phyloP scores from a whole-genome alignment of 2,113 vertebrate genomes.

The Prietella phreatophila region DNA sequence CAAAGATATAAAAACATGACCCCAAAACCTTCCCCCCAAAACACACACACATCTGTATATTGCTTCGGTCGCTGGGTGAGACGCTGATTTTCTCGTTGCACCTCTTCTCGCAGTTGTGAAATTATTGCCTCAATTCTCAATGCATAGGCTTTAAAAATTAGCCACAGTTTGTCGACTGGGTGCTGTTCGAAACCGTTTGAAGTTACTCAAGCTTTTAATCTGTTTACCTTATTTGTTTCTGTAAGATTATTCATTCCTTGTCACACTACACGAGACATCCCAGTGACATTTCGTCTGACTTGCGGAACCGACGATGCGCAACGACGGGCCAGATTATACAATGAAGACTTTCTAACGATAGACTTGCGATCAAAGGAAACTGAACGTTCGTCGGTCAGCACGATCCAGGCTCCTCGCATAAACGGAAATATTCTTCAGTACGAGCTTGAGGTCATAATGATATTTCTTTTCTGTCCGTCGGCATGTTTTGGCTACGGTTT shows the following conservation, averaged over 20 bases:
- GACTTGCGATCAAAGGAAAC: not conserved
- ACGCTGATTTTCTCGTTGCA: slow-evolving; percentile 47
- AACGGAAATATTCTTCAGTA: not conserved
- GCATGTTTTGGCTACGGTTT: not conserved
- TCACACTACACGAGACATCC: not conserved
- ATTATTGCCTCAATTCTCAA: slow-evolving; percentile 27
- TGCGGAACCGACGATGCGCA: not conserved
- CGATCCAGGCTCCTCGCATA: not conserved
- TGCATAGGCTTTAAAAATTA: not conserved
- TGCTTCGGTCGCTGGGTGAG: slow-evolving; percentile 34
- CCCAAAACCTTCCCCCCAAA: not conserved
- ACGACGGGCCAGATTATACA: not conserved
- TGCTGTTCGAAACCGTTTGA: slow-evolving; percentile 19
- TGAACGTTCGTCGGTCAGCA: not conserved
- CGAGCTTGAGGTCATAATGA: not conserved
- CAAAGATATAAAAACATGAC: not conserved
- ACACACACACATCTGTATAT: not conserved
- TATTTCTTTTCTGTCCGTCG: not conserved
- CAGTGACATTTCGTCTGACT: not conserved
- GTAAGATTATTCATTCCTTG: not conserved
- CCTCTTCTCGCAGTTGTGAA: slow-evolving; percentile 28
- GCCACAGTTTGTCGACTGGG: not conserved
- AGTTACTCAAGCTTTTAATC: not conserved
- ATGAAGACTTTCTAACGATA: not conserved
- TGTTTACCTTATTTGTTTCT: not conserved